Evolutionary conservation across 2,797 vertebrate genomes (phyloP).

Genomic region (Pelodytes ibericus): DNA sequence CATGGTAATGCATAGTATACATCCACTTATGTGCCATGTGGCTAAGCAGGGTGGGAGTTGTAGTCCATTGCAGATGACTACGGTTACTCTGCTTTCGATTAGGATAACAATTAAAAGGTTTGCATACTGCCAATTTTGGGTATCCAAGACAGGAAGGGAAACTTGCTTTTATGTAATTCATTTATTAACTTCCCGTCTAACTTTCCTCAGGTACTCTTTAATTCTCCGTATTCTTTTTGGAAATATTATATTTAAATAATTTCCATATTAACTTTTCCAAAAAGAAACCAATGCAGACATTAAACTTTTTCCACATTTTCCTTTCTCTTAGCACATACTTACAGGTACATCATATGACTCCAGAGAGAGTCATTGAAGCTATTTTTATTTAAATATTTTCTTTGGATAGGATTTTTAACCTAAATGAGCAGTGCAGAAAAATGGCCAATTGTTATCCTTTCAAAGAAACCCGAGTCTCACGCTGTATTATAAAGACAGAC

Average conservation of each 20-base stretch:
- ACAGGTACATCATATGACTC: conserved; percentile 46
- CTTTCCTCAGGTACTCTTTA: conserved; percentile 16
- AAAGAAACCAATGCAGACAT: conserved; percentile 40
- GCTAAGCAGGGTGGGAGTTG: no score
- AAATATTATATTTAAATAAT: conserved; percentile 43
- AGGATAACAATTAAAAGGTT: no score
- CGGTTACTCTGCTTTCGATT: no score
- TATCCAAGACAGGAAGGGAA: no score
- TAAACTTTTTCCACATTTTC: conserved; percentile 53
- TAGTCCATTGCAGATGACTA: no score
- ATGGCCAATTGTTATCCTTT: conserved; percentile 46
- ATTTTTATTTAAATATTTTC: conserved; percentile 51
- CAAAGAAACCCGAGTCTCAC: conserved; percentile 35
- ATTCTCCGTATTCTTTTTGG: conserved; percentile 10
- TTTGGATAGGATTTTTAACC: conserved; percentile 33
- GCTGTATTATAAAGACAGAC: conserved; percentile 50
- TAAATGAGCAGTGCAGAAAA: conserved; percentile 20
- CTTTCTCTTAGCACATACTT: conserved; percentile 50
- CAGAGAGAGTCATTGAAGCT: conserved; percentile 34
- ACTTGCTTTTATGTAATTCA: no score
- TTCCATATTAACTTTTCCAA: conserved; percentile 47
- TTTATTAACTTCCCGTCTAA: no score
- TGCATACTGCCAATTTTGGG: no score
- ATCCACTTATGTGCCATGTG: no score
- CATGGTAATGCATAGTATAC: no score